Evolutionary conservation across 2,113 vertebrate genomes (phyloP).

Genomic region (Chloebia gouldiae): DNA sequence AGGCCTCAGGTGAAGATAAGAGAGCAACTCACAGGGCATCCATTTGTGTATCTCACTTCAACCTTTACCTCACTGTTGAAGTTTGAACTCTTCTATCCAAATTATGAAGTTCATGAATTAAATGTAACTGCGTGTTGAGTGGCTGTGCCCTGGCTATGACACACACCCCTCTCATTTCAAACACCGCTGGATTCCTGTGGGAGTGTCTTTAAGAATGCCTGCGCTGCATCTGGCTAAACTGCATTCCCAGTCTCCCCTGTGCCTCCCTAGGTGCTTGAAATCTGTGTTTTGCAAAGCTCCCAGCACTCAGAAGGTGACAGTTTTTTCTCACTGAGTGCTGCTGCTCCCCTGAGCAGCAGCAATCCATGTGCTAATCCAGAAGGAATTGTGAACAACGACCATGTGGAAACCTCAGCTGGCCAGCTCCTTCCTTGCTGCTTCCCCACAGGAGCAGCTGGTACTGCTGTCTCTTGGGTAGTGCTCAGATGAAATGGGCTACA

Average conservation of each 20-base stretch:
- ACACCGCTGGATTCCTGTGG: neutral
- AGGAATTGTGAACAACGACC: neutral
- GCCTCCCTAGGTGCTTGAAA: neutral
- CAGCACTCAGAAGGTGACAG: neutral
- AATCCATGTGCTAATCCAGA: neutral
- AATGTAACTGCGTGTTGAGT: accelerated
- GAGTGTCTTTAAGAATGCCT: neutral
- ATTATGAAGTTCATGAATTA: neutral
- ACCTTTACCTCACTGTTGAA: neutral
- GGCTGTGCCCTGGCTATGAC: neutral
- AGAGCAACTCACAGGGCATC: neutral
- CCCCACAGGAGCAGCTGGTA: neutral
- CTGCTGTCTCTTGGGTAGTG: neutral
- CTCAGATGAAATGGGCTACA: neutral
- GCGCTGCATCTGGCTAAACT: neutral
- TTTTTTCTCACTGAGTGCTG: neutral
- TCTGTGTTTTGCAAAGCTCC: neutral
- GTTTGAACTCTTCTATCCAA: neutral
- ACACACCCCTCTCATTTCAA: neutral
- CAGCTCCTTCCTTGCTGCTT: neutral
- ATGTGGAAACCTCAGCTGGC: neutral
- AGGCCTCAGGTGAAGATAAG: neutral
- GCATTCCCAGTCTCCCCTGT: neutral
- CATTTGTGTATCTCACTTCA: neutral
- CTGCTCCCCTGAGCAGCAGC: neutral